phyloP scores from a whole-genome alignment of 2,888 invertebrate species.

The Eupithecia abbreviata region DNA sequence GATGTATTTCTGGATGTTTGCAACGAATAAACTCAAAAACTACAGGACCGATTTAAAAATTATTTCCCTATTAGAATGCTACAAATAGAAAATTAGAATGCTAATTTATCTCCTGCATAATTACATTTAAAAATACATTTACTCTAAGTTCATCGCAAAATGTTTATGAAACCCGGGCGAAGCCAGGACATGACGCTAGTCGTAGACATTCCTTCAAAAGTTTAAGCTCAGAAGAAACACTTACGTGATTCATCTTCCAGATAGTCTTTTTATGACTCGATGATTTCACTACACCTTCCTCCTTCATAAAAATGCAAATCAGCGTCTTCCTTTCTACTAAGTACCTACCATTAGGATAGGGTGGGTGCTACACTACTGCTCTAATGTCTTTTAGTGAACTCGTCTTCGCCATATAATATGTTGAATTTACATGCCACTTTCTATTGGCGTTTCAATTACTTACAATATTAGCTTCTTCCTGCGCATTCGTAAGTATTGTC shows the following conservation, averaged over 20 bases:
- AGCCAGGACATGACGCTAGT: no score
- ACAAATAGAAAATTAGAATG: no score
- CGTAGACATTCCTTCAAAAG: background rate
- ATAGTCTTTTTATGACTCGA: conserved; percentile 39
- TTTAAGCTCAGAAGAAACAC: background rate
- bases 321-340: conserved; percentile 77
- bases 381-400: conserved; percentile 53
- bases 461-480: background rate
- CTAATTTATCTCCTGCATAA: no score
- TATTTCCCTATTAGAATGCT: no score
- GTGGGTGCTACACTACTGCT: conserved; percentile 65
- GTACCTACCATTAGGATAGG: conserved; percentile 66
- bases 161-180: no score
- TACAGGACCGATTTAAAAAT: no score
- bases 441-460: background rate
- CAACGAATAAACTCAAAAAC: no score
- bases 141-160: no score
- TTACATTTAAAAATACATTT: no score
- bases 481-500: background rate
- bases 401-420: conserved; percentile 10
- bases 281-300: conserved; percentile 74
- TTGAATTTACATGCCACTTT: background rate
- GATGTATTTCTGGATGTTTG: no score
- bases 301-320: conserved; percentile 81
- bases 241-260: background rate